Conservation (phyloP, 1,140 invertebrate genomes). For the Zaprionus vittiger region DNA sequence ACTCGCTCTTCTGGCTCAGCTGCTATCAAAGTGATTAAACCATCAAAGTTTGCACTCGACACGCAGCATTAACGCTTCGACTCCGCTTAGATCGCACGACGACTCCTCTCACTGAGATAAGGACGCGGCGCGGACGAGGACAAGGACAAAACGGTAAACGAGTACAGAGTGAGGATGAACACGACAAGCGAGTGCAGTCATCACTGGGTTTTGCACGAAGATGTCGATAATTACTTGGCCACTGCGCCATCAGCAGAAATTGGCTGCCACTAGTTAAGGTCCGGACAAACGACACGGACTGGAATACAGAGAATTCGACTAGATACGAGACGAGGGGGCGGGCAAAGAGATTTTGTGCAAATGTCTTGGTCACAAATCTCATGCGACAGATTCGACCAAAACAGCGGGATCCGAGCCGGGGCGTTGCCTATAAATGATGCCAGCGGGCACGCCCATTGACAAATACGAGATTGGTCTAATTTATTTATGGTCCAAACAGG, state of each 20-base stretch:
- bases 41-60: slow-evolving; percentile 80
- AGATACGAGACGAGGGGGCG: neutral
- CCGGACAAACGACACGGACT: slow-evolving; percentile 26
- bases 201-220: slow-evolving; percentile 32
- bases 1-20: slow-evolving; percentile 19
- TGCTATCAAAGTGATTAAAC: slow-evolving; percentile 74
- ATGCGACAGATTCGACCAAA: slow-evolving; percentile 52
- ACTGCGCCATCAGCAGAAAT: slow-evolving; percentile 77
- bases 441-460: slow-evolving; percentile 61
- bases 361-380: slow-evolving; percentile 70
- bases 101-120: neutral
- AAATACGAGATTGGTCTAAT: slow-evolving; percentile 67
- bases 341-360: slow-evolving; percentile 61
- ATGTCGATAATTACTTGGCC: slow-evolving; percentile 78
- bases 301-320: neutral
- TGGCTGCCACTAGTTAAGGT: slow-evolving; percentile 53
- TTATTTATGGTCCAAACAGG: slow-evolving; percentile 63
- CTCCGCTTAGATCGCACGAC: slow-evolving; percentile 50
- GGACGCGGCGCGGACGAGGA: neutral
- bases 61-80: slow-evolving; percentile 80
- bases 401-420: slow-evolving; percentile 25
- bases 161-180: neutral
- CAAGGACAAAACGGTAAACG: neutral
- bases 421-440: slow-evolving; percentile 69
- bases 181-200: slow-evolving; percentile 30